A percentile compares a stretch with the other conserved stretches of the same genome.
These are phyloP conservation scores for Romanogobio albipinnatus DNA, from an alignment of 2,113 vertebrate species.

Conservation along the genomic window DNA sequence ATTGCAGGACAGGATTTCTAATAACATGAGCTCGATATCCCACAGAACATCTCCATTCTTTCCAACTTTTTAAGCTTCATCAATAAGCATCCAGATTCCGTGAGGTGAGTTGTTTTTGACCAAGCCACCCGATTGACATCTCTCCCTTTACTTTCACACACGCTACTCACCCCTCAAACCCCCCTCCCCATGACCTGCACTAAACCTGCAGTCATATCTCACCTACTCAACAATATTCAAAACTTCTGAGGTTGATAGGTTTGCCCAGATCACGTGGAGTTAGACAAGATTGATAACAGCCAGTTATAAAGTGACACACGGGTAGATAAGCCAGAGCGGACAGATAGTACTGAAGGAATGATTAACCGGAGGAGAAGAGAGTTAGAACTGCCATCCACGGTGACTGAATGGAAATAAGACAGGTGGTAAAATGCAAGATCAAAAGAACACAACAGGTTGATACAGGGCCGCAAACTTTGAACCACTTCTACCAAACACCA, in stretches of 20 bases:
- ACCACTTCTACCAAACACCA: slow-evolving; percentile 21
- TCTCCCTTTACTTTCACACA: slow-evolving; percentile 66
- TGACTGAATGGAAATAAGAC: slow-evolving; percentile 64
- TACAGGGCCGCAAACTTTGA: slow-evolving; percentile 50
- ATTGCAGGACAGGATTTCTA: slow-evolving; percentile 65
- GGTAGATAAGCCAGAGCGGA: slow-evolving; percentile 89
- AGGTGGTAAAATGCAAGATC: slow-evolving; percentile 74
- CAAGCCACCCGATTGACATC: slow-evolving; percentile 70
- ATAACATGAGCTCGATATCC: slow-evolving; percentile 66
- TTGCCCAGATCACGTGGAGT: slow-evolving; percentile 69
- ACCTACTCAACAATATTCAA: slow-evolving; percentile 79
- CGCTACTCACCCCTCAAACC: slow-evolving; percentile 34
- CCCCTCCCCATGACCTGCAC: slow-evolving; percentile 70
- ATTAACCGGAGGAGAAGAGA: slow-evolving; percentile 82
- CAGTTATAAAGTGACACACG: slow-evolving; percentile 95
- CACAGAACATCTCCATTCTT: slow-evolving; percentile 72
- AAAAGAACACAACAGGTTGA: slow-evolving; percentile 55
- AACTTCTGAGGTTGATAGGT: slow-evolving; percentile 75
- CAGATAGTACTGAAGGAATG: slow-evolving; percentile 89
- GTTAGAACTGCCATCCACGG: slow-evolving; percentile 73
- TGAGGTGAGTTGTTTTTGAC: slow-evolving; percentile 63
- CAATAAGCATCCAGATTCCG: slow-evolving; percentile 57
- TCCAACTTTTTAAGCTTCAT: slow-evolving; percentile 70
- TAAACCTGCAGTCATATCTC: slow-evolving; percentile 79
- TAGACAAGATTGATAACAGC: slow-evolving; percentile 79